A percentile compares a stretch with the other conserved stretches of the same genome.
These are phyloP conservation scores for Nymphicus hollandicus DNA, from an alignment of 2,113 vertebrate species.

Conservation along the genomic window DNA sequence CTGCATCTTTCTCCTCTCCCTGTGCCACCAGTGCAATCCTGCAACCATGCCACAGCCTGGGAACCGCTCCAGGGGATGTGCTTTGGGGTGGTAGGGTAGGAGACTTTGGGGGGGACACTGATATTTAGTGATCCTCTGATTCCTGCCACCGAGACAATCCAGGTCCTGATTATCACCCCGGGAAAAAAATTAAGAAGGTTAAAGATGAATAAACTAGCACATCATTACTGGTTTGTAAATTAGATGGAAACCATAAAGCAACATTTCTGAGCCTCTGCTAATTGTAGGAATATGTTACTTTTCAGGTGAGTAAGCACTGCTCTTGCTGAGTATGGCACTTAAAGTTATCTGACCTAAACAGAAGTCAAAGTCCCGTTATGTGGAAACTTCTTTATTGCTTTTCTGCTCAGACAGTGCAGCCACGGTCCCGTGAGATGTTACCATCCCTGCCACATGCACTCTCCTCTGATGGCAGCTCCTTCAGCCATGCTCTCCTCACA, in stretches of 20 bases:
- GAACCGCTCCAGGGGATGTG: not conserved
- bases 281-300: not conserved
- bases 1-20: not conserved
- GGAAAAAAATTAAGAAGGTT: not conserved
- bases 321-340: not conserved
- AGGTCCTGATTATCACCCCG: not conserved
- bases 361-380: not conserved
- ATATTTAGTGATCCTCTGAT: too few relatives aligned
- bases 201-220: not conserved
- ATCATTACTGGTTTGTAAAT: not conserved
- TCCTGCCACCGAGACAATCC: not conserved
- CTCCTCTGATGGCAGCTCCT: not conserved
- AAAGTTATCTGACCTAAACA: not conserved
- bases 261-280: not conserved
- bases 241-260: not conserved
- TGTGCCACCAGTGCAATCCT: not conserved
- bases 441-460: fast-evolving
- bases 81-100: not conserved
- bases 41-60: not conserved
- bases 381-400: not conserved
- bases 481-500: not conserved
- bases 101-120: fast-evolving
- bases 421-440: fast-evolving
- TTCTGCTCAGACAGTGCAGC: not conserved
- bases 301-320: not conserved